Evolutionary conservation across 2,113 vertebrate genomes (phyloP).

Genomic region (Piliocolobus tephrosceles): DNA sequence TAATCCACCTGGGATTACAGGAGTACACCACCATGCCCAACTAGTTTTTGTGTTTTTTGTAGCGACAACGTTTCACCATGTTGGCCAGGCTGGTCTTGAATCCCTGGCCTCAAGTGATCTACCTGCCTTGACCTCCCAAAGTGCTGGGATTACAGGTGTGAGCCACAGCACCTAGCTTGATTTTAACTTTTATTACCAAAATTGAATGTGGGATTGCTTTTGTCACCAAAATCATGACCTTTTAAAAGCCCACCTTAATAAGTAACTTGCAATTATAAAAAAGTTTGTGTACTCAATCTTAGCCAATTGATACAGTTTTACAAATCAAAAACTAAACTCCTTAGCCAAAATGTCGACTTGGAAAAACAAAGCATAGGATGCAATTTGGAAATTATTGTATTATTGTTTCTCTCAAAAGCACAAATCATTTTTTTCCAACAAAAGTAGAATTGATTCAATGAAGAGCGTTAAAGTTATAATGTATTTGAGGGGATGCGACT

Average conservation of each 20-base stretch:
- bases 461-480: not conserved
- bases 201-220: not conserved
- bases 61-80: no score
- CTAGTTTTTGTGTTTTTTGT: no score
- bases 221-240: not conserved
- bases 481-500: not conserved
- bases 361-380: conserved; percentile 11
- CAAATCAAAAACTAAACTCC: not conserved
- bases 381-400: not conserved
- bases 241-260: conserved; percentile 29
- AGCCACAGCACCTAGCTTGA: no score
- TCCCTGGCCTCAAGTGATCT: no score
- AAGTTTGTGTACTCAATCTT: not conserved
- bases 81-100: no score
- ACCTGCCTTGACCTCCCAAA: no score
- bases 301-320: not conserved
- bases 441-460: conserved; percentile 21
- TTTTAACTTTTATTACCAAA: conserved; percentile 34
- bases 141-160: no score
- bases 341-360: not conserved
- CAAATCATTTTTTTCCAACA: not conserved
- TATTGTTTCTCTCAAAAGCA: conserved; percentile 32
- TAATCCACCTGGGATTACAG: no score
- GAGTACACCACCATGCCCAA: no score
- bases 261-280: conserved; percentile 39